phyloP scores from a whole-genome alignment of 2,888 invertebrate species.

The Lasioglossum pauxillum region DNA sequence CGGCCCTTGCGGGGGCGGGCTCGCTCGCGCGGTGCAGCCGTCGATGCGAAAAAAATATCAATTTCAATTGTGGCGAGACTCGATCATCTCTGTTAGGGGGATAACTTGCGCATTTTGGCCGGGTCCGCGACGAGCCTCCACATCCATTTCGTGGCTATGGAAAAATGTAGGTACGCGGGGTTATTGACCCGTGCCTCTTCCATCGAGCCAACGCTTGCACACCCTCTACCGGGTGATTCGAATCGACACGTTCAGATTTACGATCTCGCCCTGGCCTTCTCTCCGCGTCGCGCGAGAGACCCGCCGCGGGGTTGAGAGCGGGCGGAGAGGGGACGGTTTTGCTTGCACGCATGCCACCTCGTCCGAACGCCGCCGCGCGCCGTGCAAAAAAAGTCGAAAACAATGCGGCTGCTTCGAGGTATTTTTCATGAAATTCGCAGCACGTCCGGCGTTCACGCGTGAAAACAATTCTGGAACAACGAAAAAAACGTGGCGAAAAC shows the following conservation, averaged over 20 bases:
- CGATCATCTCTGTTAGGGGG: constrained; percentile 75
- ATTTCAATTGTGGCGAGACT: constrained; percentile 79
- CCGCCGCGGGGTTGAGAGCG: not conserved
- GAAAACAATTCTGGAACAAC: constrained; percentile 59
- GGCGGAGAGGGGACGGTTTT: not conserved
- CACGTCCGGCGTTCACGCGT: constrained; percentile 35
- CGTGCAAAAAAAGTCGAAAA: constrained; percentile 40
- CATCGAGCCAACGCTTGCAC: constrained; percentile 68
- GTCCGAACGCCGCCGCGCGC: not conserved
- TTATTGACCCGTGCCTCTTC: constrained; percentile 75
- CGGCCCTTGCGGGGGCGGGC: not conserved
- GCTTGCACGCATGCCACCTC: constrained; percentile 18
- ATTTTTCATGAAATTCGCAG: constrained; percentile 62
- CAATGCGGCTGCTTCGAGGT: constrained; percentile 54
- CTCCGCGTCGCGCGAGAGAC: not conserved
- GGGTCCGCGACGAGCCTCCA: constrained; percentile 61
- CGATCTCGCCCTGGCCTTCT: constrained; percentile 55
- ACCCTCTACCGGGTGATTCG: constrained; percentile 77
- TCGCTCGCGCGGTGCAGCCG: constrained; percentile 25
- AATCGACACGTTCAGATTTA: constrained; percentile 76
- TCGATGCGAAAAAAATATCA: constrained; percentile 71
- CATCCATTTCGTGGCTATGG: constrained; percentile 74
- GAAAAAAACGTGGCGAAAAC: constrained; percentile 39
- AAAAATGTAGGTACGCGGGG: constrained; percentile 74
- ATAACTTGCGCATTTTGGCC: constrained; percentile 75